Percentiles rank a stretch among this genome's conserved stretches.
phyloP scores from a whole-genome alignment of 2,113 vertebrate genomes.

The Oenanthe oenanthe region DNA sequence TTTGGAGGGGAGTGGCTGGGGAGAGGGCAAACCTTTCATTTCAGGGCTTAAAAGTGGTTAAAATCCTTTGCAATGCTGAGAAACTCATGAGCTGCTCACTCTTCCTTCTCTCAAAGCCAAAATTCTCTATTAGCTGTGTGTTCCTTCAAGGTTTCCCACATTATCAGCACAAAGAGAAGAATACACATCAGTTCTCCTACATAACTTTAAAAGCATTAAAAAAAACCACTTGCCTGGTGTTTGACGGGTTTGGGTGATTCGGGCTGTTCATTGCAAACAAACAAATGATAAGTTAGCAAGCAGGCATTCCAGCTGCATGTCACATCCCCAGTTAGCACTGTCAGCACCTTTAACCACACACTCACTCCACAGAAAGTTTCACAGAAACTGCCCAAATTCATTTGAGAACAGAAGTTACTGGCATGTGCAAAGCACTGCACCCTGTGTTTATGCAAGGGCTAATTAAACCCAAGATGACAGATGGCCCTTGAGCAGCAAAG shows the following conservation, averaged over 20 bases:
- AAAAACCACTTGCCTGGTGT: slow-evolving; percentile 92
- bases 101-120: neutral
- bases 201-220: slow-evolving; percentile 68
- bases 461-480: neutral
- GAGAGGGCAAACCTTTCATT: neutral
- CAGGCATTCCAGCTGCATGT: slow-evolving; percentile 35
- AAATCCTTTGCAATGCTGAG: neutral
- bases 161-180: neutral
- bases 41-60: neutral
- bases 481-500: neutral
- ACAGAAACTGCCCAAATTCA: neutral
- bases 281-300: slow-evolving; percentile 89
- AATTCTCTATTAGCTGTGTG: neutral
- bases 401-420: neutral
- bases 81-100: neutral
- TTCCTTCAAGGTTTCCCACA: neutral
- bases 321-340: slow-evolving; percentile 14
- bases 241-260: slow-evolving; percentile 95
- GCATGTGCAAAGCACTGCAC: neutral
- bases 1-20: neutral
- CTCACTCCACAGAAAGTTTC: neutral
- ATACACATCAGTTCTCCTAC: slow-evolving; percentile 52
- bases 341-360: neutral
- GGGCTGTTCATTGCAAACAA: slow-evolving; percentile 91
- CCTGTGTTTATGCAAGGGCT: neutral